Percentiles rank a stretch among this genome's conserved stretches.
Evolutionary conservation across 1,140 invertebrate genomes (phyloP).

Genomic region (Cataglyphis hispanica): DNA sequence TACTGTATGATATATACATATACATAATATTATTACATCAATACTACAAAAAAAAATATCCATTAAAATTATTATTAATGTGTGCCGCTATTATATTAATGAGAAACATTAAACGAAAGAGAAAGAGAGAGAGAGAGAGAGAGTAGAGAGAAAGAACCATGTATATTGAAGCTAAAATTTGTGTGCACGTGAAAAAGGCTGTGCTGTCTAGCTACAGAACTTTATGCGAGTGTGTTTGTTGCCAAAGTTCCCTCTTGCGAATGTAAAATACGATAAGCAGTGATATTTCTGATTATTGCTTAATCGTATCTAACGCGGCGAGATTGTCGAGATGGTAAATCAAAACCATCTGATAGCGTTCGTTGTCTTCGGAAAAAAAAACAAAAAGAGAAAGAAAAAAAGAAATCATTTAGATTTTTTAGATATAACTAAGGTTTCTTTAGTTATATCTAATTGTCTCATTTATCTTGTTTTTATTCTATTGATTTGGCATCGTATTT

Average conservation of each 20-base stretch:
- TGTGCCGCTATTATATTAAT: slow-evolving; percentile 69
- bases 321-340: slow-evolving; percentile 32
- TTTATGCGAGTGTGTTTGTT: slow-evolving; percentile 81
- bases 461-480: slow-evolving; percentile 28
- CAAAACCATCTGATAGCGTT: background rate
- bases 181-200: slow-evolving; percentile 74
- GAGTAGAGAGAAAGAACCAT: slow-evolving; percentile 28
- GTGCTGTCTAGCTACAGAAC: slow-evolving; percentile 76
- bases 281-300: slow-evolving; percentile 67
- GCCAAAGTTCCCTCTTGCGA: slow-evolving; percentile 80
- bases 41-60: slow-evolving; percentile 69
- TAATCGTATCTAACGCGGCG: slow-evolving; percentile 8
- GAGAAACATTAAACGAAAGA: slow-evolving; percentile 51
- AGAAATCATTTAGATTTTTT: too few relatives aligned
- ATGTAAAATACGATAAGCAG: slow-evolving; percentile 72
- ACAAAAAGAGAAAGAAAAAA: too few relatives aligned
- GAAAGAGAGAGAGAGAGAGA: slow-evolving; percentile 26
- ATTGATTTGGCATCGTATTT: slow-evolving; percentile 26
- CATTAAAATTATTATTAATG: slow-evolving; percentile 75
- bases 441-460: slow-evolving; percentile 1
- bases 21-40: slow-evolving; percentile 71
- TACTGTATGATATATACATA: slow-evolving; percentile 60
- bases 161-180: slow-evolving; percentile 59
- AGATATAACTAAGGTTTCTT: too few relatives aligned
- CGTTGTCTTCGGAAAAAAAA: background rate